phyloP scores from a whole-genome alignment of 1,140 invertebrate species.

The Neodiprion fabricii region DNA sequence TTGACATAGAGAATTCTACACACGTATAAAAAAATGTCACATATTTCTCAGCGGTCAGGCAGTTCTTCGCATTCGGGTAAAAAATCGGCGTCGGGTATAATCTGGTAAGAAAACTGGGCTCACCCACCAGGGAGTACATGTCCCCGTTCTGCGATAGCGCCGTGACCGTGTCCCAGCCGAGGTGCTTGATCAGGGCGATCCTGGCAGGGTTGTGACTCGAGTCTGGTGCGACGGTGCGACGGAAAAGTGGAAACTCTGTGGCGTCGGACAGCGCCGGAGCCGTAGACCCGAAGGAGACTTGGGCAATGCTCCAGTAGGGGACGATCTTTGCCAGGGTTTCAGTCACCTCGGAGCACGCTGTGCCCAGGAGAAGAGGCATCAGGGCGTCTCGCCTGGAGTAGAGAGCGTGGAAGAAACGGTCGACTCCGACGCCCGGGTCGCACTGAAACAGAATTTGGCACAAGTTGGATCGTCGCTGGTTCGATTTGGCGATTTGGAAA shows the following conservation, averaged over 20 bases:
- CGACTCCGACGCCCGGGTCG: conserved; percentile 86
- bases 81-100: no score
- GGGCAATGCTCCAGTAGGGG: conserved; percentile 90
- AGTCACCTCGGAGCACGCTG: conserved; percentile 87
- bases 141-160: conserved; percentile 87
- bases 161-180: conserved; percentile 86
- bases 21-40: no score
- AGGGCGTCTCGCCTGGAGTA: conserved; percentile 73
- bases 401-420: conserved; percentile 90
- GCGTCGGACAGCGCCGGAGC: conserved; percentile 86
- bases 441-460: conserved; percentile 69
- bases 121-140: conserved; percentile 76
- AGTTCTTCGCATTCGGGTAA: no score
- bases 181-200: conserved; percentile 81
- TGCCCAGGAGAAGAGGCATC: conserved; percentile 83
- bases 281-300: conserved; percentile 87
- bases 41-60: no score
- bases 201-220: conserved; percentile 87
- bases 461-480: not conserved
- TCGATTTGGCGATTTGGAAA: no score
- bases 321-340: conserved; percentile 89
- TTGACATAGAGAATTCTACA: no score
- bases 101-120: not conserved
- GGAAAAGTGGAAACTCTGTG: conserved; percentile 86
- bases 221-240: conserved; percentile 84